Base-by-base conservation (phyloP, 1,140 invertebrate genomes). In the Caenorhabditis inopinata region DNA sequence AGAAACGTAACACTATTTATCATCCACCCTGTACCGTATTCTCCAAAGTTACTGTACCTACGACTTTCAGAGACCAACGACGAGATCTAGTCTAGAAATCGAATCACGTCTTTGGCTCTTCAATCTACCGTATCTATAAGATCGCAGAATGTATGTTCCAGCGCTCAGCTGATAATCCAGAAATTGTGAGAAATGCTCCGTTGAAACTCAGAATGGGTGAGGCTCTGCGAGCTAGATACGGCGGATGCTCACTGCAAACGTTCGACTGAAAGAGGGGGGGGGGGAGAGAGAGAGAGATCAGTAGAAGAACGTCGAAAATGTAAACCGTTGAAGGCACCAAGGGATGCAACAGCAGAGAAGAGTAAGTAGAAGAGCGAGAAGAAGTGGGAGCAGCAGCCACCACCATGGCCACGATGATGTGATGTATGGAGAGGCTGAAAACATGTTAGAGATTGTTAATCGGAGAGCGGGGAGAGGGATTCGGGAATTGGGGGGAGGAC, bases 401-500 rank as follows among this genome's bases (percentile, higher is more conserved):
- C 87, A 88, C 87, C 87, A 88, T 42, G 87, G 87, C 87, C 87
- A 88, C 49, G 88, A 87, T 29, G 86, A 76, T 42, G 82, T 49
- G 14, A 87, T 76, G 74, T 80, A 88, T 75, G 84, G 81, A 47
- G 82, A 45, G 21, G 85, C 86, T 87, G 85, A 85, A 87, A 87
- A 32, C n/a, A 48, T 58, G 58, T 81, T 76, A 51, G 47, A 80
- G n/a, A n/a, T n/a, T 21, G 80, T 48, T 49, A 76, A 51, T 49
- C 18, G 16, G 48, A 21, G 32, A 21, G 3, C 12, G 25, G 27
- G 32, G 9, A 23, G 23, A 32, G 23, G 21, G 16, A 27, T 29
- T n/a, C 38, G 42, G 42, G 58, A 62, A 78, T 9, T 9, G 25
- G 27, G 23, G 53, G n/a, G n/a, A n/a, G n/a, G n/a, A n/a, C n/a